phyloP scores from a whole-genome alignment of 2,797 vertebrate species.

The Gallinago solitaria region DNA sequence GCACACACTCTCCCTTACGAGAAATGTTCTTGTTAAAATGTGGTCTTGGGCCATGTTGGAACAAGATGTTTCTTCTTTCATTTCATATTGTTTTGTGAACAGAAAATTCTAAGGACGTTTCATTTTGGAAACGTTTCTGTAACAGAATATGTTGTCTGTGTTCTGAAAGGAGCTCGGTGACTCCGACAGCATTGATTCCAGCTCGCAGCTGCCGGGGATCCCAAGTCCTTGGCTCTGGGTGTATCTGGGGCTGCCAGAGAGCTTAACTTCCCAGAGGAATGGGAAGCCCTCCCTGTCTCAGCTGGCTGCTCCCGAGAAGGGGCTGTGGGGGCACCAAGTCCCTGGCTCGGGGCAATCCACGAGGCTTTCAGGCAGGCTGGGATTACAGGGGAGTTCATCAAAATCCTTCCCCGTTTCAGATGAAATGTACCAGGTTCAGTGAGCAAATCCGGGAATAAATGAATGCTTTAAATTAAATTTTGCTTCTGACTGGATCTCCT shows the following conservation, averaged over 20 bases:
- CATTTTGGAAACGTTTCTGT: not conserved
- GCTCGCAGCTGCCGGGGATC: not conserved
- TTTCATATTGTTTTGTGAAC: not conserved
- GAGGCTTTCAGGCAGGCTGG: not conserved
- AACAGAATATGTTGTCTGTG: not conserved
- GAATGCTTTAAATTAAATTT: not conserved
- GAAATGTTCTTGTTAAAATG: not conserved
- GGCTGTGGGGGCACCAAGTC: not conserved
- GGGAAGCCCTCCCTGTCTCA: not conserved
- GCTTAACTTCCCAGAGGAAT: not conserved
- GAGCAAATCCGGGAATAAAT: not conserved
- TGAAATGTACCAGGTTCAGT: not conserved
- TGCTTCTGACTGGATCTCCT: not conserved
- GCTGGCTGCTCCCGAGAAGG: not conserved
- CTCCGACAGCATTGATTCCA: not conserved
- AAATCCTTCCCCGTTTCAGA: not conserved
- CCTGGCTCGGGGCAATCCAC: accelerated
- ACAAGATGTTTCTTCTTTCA: not conserved
- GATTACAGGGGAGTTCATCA: not conserved
- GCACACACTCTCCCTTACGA: accelerated
- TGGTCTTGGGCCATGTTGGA: not conserved
- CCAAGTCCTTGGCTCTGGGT: not conserved
- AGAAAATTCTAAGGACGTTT: not conserved
- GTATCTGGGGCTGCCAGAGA: not conserved
- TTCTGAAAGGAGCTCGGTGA: not conserved